Conservation (phyloP, 2,888 invertebrate genomes). For the Pyrrhosoma nymphula region DNA sequence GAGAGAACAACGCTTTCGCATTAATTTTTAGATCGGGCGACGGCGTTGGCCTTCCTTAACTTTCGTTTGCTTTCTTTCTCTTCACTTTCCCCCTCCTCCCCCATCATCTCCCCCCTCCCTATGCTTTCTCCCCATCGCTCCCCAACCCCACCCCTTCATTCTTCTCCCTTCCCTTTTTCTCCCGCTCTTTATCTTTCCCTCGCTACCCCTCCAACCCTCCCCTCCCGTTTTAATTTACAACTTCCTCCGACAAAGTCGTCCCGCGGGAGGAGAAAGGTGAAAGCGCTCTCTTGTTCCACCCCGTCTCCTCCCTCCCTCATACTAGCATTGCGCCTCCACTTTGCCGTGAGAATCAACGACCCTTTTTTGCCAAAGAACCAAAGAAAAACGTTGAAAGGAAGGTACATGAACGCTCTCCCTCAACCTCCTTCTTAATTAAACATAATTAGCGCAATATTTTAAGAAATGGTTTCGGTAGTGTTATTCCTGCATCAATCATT, state of each 20-base stretch:
- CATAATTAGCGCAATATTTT: neutral
- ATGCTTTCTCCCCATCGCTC: neutral
- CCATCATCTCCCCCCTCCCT: neutral
- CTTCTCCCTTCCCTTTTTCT: neutral
- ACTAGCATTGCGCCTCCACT: neutral
- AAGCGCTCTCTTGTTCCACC: neutral
- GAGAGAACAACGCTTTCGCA: conserved; percentile 7
- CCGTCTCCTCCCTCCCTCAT: neutral
- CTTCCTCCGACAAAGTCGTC: conserved; percentile 8
- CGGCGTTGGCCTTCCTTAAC: conserved; percentile 1
- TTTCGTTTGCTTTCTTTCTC: conserved; percentile 15
- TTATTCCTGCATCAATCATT: neutral
- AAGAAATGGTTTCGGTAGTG: neutral
- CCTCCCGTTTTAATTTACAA: neutral
- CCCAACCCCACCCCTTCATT: neutral
- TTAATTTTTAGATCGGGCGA: conserved; percentile 17
- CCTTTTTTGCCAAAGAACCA: neutral
- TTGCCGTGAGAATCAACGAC: neutral
- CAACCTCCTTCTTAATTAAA: neutral
- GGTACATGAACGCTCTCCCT: no score
- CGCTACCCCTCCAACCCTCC: neutral
- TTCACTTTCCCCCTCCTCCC: neutral
- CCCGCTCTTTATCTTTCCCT: neutral
- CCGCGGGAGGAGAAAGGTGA: neutral
- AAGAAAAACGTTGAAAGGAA: neutral